Evolutionary conservation across 2,113 vertebrate species (phyloP).

Genomic region (Lepisosteus oculatus): DNA sequence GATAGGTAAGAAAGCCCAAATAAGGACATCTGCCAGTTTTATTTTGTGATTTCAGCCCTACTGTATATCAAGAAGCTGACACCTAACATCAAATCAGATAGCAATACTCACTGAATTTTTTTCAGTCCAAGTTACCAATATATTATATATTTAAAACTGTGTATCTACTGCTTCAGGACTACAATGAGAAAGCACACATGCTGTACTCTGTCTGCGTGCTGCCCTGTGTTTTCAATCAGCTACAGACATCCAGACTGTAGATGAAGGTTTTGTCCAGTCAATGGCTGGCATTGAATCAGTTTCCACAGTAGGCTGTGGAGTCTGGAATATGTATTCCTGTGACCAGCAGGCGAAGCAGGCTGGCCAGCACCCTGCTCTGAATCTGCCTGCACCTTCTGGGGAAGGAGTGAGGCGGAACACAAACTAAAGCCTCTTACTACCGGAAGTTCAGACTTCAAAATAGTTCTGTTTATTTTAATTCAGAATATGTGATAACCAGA

Average conservation of each 20-base stretch:
- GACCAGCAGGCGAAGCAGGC: not conserved
- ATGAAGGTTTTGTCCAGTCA: not conserved
- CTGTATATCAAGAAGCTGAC: not conserved
- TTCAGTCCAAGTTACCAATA: too few relatives aligned
- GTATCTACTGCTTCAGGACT: too few relatives aligned
- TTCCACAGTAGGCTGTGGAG: not conserved
- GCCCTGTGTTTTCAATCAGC: not conserved
- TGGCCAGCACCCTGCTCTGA: too few relatives aligned
- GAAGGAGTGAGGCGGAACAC: not conserved
- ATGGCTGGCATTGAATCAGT: not conserved
- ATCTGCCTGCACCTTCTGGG: not conserved
- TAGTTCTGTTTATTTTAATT: not conserved
- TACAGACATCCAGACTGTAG: not conserved
- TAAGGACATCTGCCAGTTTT: not conserved
- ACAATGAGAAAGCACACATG: too few relatives aligned
- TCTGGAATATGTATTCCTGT: conserved; percentile 2
- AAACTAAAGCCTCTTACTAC: not conserved
- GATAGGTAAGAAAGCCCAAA: not conserved
- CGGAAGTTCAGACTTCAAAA: not conserved
- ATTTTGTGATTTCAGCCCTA: not conserved
- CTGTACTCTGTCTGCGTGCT: not conserved
- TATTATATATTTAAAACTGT: not conserved
- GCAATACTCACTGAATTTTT: not conserved
- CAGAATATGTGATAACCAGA: not conserved
- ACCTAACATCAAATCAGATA: not conserved